Evolutionary conservation across 2,113 vertebrate genomes (phyloP).

Genomic region (Phoxinus phoxinus): DNA sequence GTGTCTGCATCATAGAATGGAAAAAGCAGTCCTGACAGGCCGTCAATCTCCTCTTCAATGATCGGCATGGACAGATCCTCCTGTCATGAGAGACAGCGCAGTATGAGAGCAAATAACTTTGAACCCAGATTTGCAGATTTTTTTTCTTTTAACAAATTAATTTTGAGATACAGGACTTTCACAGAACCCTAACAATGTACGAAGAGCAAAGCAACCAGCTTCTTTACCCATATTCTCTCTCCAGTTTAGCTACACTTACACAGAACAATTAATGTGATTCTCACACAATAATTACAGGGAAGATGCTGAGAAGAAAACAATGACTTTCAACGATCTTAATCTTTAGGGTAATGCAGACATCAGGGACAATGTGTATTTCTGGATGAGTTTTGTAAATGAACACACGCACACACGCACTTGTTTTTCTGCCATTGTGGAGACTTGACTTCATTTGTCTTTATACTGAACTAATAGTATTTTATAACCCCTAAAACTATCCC

Average conservation of each 20-base stretch:
- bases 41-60: slow-evolving; percentile 93
- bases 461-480: background rate
- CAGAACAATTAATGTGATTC: slow-evolving; percentile 28
- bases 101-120: background rate
- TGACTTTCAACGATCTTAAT: slow-evolving; percentile 30
- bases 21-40: slow-evolving; percentile 93
- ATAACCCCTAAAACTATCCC: background rate
- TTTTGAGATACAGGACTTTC: background rate
- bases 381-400: slow-evolving; percentile 51
- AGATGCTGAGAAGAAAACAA: slow-evolving; percentile 18
- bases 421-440: background rate
- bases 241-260: background rate
- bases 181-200: background rate
- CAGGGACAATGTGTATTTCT: slow-evolving; percentile 43
- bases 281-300: slow-evolving; percentile 23
- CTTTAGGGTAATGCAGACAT: slow-evolving; percentile 26
- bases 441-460: background rate
- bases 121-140: background rate
- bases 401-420: slow-evolving; percentile 2
- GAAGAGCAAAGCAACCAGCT: background rate
- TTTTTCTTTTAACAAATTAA: background rate
- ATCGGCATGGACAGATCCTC: slow-evolving; percentile 93
- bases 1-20: slow-evolving; percentile 95
- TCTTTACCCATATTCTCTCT: background rate
- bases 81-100: slow-evolving; percentile 53